Evolutionary conservation across 2,888 invertebrate genomes (phyloP), one percentile per base, ranked within the genome.

Genomic region (Lordiphosa andalusiaca): DNA sequence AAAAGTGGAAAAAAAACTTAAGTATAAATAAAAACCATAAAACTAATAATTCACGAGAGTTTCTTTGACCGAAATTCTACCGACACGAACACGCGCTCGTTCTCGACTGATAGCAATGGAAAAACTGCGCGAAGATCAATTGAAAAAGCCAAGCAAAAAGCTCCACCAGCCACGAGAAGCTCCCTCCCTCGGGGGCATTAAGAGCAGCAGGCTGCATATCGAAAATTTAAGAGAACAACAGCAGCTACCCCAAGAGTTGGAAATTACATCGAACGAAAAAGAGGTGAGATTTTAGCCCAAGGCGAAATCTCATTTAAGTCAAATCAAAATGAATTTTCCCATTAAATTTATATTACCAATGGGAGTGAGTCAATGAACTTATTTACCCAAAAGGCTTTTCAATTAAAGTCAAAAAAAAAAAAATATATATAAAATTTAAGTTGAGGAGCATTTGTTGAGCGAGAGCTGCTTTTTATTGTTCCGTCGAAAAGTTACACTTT

Each of bases 61-160:
- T 30, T 9, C 30, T 30, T 30, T 10, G 10, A 30, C 40, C 51
- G 49, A 58, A 41, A 58, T 61, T 56, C 64, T 67, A 46, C 64
- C 64, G 55, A 53, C 35, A 41, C 57, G 50, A 59, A 49, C 67
- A 71, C 59, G 46, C 57, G 71, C 71, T 51, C 58, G 62, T 48
- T 60, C 68, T 66, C 63, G 58, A 78, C 77, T 78, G 84, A 67
- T 73, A 44, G 69, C 62, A 47, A 41, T 67, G 55, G 74, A 69
- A 76, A 74, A 69, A 74, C 46, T 74, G 60, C 56, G 63, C 47
- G 52, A 36, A 54, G 62, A 63, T 63, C 56, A 59, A 68, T 59
- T 52, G 40, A 47, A 40, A 52, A 40, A 38, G 40, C 37, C 13
- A 38, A 40, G 36, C 3, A 30, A 30, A 30, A 30, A 30, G 30